phyloP scores from a whole-genome alignment of 2,888 invertebrate genomes.

The Smittia aterrima region DNA sequence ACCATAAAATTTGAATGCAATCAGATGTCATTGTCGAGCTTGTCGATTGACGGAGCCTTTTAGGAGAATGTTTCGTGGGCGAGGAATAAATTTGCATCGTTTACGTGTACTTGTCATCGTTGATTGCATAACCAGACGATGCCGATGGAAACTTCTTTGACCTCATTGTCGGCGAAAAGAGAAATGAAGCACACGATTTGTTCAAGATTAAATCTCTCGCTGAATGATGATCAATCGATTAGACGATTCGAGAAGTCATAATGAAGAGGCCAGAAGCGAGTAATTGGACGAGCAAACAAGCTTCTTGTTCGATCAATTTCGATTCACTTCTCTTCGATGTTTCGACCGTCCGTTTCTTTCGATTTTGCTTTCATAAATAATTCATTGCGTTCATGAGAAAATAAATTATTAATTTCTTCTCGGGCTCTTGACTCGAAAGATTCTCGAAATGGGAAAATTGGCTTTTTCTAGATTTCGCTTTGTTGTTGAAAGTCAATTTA shows the following conservation, averaged over 20 bases:
- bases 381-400: constrained; percentile 10
- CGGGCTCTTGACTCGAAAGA: not conserved
- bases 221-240: constrained; percentile 10
- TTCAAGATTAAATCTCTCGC: not conserved
- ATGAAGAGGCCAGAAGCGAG: constrained; percentile 12
- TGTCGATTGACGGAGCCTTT: not conserved
- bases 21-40: not conserved
- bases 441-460: constrained; percentile 13
- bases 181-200: not conserved
- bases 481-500: not conserved
- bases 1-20: not conserved
- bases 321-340: not conserved
- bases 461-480: not conserved
- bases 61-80: not conserved
- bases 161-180: not conserved
- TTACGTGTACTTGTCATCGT: not conserved
- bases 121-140: too few species aligned
- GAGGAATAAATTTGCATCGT: constrained; percentile 5
- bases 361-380: constrained; percentile 2
- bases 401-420: constrained; percentile 20
- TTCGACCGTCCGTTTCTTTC: not conserved
- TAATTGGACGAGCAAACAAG: constrained; percentile 21
- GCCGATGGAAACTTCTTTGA: not conserved
- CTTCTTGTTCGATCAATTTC: constrained; percentile 23
- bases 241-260: not conserved